These are phyloP conservation scores for Nysson spinosus DNA, from an alignment of 2,888 invertebrate species.

Conservation along the genomic window DNA sequence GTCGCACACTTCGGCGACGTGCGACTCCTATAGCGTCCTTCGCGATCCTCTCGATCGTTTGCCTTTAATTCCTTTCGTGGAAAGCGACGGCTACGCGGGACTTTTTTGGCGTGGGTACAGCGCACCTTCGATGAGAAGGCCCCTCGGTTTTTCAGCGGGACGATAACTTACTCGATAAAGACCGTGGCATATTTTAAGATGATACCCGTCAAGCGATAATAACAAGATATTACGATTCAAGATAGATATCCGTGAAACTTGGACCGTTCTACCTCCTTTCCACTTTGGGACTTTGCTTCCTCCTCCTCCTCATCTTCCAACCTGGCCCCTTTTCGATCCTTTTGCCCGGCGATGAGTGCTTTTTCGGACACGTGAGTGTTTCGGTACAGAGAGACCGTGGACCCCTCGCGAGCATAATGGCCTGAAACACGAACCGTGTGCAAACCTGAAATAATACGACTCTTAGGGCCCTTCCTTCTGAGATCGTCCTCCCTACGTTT, in stretches of 20 bases:
- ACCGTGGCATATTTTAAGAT: constrained; percentile 27
- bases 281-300: constrained; percentile 15
- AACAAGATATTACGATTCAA: constrained; percentile 65
- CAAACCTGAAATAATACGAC: constrained; percentile 69
- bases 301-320: constrained; percentile 22
- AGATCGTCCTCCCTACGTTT: constrained; percentile 40
- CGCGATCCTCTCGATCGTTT: constrained; percentile 44
- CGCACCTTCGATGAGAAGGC: constrained; percentile 13
- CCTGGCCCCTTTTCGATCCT: constrained; percentile 20
- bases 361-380: constrained; percentile 31
- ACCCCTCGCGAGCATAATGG: constrained; percentile 58
- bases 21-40: constrained; percentile 31
- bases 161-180: constrained; percentile 45
- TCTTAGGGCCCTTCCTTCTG: constrained; percentile 39
- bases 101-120: constrained; percentile 12
- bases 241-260: constrained; percentile 54
- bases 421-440: constrained; percentile 67
- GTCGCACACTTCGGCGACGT: constrained; percentile 51
- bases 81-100: constrained; percentile 27
- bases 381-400: constrained; percentile 29
- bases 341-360: constrained; percentile 34
- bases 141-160: constrained; percentile 28
- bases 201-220: constrained; percentile 60
- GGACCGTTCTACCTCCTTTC: not conserved
- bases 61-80: constrained; percentile 48